Base-by-base conservation (phyloP, 2,113 vertebrate species). In the Brachionichthys hirsutus region DNA sequence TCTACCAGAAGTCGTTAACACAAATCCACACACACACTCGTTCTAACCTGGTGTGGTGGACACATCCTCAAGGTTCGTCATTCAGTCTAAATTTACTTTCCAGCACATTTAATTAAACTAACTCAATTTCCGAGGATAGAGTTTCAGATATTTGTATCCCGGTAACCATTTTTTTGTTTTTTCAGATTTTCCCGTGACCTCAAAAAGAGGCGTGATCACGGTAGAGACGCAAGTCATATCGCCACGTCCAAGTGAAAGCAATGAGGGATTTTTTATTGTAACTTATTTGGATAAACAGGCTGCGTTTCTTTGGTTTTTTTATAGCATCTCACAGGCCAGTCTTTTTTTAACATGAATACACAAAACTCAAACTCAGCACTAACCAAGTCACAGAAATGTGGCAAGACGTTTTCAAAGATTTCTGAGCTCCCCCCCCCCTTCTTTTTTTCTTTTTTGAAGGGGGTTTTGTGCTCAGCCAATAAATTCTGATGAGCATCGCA, bases 61-160 rank as follows among this genome's bases (percentile, higher is more conserved):
- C 49, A 73, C 12, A 7, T 58, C 65, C 44, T 2, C 42, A 12
- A 74, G 67, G 77, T 67, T 73, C 54, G 73, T 75, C 68, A 85
- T 89, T 90, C 74, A 54, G 58, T 62, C 57, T 68, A 76, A 86
- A 88, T 84, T 73, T 52, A 70, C 78, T 89, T 84, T 77, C 59
- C 71, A 82, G 76, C 72, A 70, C 63, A 89, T 87, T 86, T 71
- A 75, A 87, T 88, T 77, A 81, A 81, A 67, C 51, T 75, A 84
- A 87, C 61, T 77, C 16, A 40, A 85, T 84, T 82, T 50, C 42
- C 20, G 43, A 75, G 51, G 69, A 61, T 17, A 11, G 34, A 58
- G 42, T 50, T 61, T 72, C n/a, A 2, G 41, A 35, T 58, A 67
- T 75, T 82, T 67, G 69, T 17, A n/a, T n/a, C n/a, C n/a, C n/a